Evolutionary conservation across 2,797 vertebrate species (phyloP).

Genomic region (Melanotaenia parkinsoni): DNA sequence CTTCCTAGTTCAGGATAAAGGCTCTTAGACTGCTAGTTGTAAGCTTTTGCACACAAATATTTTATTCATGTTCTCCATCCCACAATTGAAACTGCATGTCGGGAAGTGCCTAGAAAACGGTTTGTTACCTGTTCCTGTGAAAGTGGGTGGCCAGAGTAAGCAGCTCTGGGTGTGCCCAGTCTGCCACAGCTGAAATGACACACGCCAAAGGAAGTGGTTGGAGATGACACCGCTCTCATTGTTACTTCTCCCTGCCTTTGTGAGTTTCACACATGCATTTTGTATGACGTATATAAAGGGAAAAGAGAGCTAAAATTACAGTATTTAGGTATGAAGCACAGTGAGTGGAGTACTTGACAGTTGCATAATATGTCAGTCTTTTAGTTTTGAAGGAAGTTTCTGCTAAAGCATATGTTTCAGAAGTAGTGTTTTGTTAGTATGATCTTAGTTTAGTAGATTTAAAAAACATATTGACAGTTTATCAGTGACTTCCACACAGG

Average conservation of each 20-base stretch:
- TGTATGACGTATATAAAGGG: not conserved
- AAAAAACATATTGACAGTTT: not conserved
- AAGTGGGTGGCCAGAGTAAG: not conserved
- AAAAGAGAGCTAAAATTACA: not conserved
- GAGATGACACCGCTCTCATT: not conserved
- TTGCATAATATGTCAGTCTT: not conserved
- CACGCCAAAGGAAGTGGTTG: conserved; percentile 6
- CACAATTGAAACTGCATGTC: not conserved
- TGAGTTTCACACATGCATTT: not conserved
- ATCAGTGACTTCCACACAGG: not conserved
- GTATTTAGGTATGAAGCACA: not conserved
- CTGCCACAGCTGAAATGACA: not conserved
- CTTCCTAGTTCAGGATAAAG: not conserved
- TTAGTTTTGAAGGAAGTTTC: not conserved
- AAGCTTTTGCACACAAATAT: not conserved
- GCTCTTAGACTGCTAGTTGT: not conserved
- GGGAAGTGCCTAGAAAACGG: not conserved
- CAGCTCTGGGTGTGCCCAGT: conserved; percentile 3
- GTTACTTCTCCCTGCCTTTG: not conserved
- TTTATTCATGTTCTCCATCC: not conserved
- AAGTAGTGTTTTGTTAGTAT: not conserved
- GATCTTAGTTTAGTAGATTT: not conserved
- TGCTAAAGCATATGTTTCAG: not conserved
- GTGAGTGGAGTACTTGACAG: not conserved
- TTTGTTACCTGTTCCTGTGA: not conserved